These are phyloP conservation scores for Calonectris borealis DNA, from an alignment of 2,113 vertebrate genomes.

Conservation along the genomic window DNA sequence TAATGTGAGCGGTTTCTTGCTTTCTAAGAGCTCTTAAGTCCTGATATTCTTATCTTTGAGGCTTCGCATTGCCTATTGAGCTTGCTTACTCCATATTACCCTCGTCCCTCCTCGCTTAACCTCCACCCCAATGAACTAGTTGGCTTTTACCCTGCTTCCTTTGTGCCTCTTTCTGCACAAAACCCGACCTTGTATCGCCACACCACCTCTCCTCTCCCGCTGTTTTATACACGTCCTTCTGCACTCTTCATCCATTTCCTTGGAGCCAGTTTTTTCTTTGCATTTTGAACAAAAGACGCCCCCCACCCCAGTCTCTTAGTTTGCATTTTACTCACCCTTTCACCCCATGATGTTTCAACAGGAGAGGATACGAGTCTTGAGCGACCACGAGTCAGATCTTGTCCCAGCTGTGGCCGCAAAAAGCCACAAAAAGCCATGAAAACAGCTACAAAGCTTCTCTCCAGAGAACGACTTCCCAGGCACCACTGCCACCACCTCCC, in stretches of 20 bases:
- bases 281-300: neutral
- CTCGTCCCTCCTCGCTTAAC: neutral
- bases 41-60: neutral
- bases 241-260: neutral
- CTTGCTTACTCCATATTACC: neutral
- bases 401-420: neutral
- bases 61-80: neutral
- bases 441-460: neutral
- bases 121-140: neutral
- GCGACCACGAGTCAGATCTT: rapidly evolving
- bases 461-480: neutral
- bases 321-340: neutral
- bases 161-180: neutral
- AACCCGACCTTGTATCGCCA: neutral
- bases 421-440: neutral
- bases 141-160: neutral
- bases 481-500: neutral
- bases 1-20: neutral
- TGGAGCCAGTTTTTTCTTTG: neutral
- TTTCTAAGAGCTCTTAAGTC: neutral
- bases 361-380: neutral
- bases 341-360: neutral
- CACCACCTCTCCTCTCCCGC: neutral
- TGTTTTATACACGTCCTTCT: neutral
- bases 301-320: neutral